These are phyloP conservation scores for Xylocopa sonorina DNA, from an alignment of 1,140 invertebrate genomes.

Conservation along the genomic window DNA sequence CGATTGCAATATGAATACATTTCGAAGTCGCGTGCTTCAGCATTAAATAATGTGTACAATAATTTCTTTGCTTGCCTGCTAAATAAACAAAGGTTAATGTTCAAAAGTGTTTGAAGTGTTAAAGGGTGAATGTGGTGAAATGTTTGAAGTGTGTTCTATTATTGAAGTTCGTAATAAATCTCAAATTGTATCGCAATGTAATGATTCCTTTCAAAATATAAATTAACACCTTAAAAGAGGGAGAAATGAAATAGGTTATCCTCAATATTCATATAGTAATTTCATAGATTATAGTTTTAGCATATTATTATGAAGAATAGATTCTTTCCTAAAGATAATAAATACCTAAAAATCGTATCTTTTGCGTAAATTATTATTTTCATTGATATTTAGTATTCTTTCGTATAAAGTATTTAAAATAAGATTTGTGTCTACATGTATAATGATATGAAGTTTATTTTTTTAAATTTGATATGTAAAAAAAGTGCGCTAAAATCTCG, in stretches of 20 bases:
- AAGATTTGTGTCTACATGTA: too few relatives aligned
- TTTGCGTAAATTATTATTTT: neutral
- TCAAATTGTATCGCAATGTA: neutral
- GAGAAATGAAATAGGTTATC: neutral
- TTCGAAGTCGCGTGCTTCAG: conserved; percentile 29
- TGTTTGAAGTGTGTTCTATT: neutral
- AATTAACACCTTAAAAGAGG: neutral
- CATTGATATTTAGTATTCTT: neutral
- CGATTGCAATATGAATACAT: conserved; percentile 38
- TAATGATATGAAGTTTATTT: too few relatives aligned
- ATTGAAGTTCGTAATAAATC: conserved; percentile 15
- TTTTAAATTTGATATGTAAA: too few relatives aligned
- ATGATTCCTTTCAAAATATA: neutral
- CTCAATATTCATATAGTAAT: neutral
- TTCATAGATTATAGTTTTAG: neutral
- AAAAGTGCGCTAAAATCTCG: neutral
- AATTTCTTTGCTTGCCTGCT: neutral
- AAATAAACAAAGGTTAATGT: neutral
- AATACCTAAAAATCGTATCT: neutral
- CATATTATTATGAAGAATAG: neutral
- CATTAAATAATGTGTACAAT: conserved; percentile 40
- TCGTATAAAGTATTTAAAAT: neutral
- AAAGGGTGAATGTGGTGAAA: too few relatives aligned
- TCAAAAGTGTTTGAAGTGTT: neutral
- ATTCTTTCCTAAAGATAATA: neutral